Base-by-base conservation (phyloP, 2,888 invertebrate genomes). In the Glyphotaelius pellucidus region DNA sequence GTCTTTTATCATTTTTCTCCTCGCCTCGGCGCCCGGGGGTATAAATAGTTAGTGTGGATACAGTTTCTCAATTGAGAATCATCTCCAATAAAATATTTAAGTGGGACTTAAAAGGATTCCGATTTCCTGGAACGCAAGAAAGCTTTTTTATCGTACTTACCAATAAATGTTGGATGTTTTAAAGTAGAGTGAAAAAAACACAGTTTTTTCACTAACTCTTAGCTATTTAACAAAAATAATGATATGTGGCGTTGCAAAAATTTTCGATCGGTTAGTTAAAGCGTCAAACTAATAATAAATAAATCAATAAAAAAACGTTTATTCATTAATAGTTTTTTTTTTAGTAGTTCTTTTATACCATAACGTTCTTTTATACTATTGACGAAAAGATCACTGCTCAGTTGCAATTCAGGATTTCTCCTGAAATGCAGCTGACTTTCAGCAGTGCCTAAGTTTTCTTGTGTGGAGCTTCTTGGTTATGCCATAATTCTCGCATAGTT, bases 1-100 rank as follows among this genome's bases (percentile, higher is more conserved):
- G 80, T n/a, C 80, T 80, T 89, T 89, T 89, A 89, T 89, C 89
- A 89, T 89, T 89, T 89, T 89, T 89, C 89, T 80, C 19, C n/a
- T 11, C 12, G 12, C 14, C 67, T 25, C 88, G 35, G 31, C 89
- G 89, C 89, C 35, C 67, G 88, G 38, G 89, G 79, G 35, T 87
- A 87, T 87, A 87, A 87, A 87, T 87, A 87, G 87, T 87, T 87
- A 52, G 30, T 38, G n/a, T 19, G 87, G 52, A 52, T 47, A 52
- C 87, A 87, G 87, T 87, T 87, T 87, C 87, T 87, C 87, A 32
- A 52, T 52, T 30, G 47, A 42, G 47, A 47, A 87, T 52, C 30
- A 87, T 31, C 30, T 52, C 52, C 87, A 87, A 87, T 87, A 31
- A 19, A 87, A 52, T 32, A 35, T 52, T 52, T 52, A 42, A 87